These are phyloP conservation scores for Macaria liturata DNA, from an alignment of 2,888 invertebrate species.

Conservation along the genomic window DNA sequence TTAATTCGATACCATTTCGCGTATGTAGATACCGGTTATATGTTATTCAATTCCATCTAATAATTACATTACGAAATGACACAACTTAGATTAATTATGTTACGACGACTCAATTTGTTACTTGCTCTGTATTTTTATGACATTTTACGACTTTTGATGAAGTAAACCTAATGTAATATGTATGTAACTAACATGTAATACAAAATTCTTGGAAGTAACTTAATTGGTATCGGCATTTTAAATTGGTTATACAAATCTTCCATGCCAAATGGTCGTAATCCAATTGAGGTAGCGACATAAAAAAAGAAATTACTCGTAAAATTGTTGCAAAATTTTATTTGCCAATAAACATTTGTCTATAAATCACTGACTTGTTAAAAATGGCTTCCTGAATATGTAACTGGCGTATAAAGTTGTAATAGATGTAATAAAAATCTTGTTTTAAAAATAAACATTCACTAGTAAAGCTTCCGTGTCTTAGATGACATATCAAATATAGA, in stretches of 20 bases:
- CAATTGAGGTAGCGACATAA: conserved; percentile 1
- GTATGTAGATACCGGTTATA: conserved; percentile 51
- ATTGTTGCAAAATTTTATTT: conserved; percentile 16
- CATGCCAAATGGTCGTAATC: conserved; percentile 11
- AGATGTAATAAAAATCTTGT: no score
- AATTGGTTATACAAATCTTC: conserved; percentile 18
- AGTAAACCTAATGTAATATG: conserved; percentile 24
- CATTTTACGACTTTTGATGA: conserved; percentile 28
- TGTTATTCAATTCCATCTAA: conserved; percentile 65
- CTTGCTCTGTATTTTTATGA: conserved; percentile 32
- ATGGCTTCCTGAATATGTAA: background rate
- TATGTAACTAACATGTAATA: background rate
- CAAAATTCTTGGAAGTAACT: conserved; percentile 5
- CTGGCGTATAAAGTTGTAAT: no score
- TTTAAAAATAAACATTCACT: no score
- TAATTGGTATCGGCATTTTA: conserved; percentile 29
- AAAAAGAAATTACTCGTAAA: background rate
- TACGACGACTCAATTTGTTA: conserved; percentile 38
- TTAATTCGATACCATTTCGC: conserved; percentile 73
- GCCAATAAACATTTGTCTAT: conserved; percentile 11
- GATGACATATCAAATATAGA: no score
- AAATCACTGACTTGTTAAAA: background rate
- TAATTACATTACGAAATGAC: conserved; percentile 48
- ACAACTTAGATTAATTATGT: conserved; percentile 38
- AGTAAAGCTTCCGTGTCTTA: no score